Evolutionary conservation across 2,888 invertebrate species (phyloP), one percentile per base, ranked within the genome.

Genomic region (Nyleta sp.): DNA sequence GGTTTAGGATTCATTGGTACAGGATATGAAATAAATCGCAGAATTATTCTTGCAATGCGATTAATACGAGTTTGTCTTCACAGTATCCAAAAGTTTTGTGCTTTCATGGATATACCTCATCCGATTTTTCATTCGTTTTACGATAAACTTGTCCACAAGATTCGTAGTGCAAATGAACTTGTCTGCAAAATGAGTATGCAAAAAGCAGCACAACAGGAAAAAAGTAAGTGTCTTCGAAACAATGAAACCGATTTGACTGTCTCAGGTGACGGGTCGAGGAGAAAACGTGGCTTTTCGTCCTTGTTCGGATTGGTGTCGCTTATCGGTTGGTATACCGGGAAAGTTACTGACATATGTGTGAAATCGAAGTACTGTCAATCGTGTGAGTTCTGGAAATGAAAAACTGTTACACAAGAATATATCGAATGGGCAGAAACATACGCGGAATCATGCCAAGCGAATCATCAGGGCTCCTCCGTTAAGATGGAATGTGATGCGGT

Each of bases 41-140:
- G 82, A 81, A 80, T 82, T 35, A 46, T 81, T 42, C 44, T 82
- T 53, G 80, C 80, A 20, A 82, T 82, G 80, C 81, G 81, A 22
- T 28, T 83, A 44, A 42, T 83, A 11, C 83, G 83, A 53, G 35
- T 81, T 52, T 76, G 73, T 15, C 31, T 55, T 13, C n/a, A 72
- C 8, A 68, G 76, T 0, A 76, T 80, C 13, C 33, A 42, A 81
- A 57, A 42, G 48, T 48, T 60, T 22, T 60, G 46, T 10, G 48
- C 46, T 2, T 59, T 59, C 33, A 59, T 82, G 81, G 80, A 82
- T 52, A 65, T 83, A 6, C 80, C 83, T 31, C 80, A 68, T 35
- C 79, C 81, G 38, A 68, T 83, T 67, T 82, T 82, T 55, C 81
- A 82, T 33, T 80, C 78, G 17, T 78, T 80, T 71, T 76, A 80